phyloP scores from a whole-genome alignment of 2,888 invertebrate species.

The Dolichopus griseipennis region DNA sequence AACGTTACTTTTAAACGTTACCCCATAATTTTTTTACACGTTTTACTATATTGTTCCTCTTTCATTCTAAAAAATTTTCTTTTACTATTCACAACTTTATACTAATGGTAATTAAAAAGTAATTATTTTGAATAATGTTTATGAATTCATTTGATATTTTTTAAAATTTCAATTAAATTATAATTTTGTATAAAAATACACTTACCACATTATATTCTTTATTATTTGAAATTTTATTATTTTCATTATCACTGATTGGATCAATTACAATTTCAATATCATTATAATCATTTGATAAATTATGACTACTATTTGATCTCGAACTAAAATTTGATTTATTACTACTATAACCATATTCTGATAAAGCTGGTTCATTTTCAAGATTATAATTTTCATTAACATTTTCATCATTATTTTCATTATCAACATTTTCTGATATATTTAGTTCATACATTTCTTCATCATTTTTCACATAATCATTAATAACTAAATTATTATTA shows the following conservation, averaged over 20 bases:
- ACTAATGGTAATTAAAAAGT: no score
- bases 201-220: not conserved
- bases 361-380: constrained; percentile 34
- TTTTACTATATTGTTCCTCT: no score
- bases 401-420: not conserved
- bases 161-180: no score
- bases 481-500: constrained; percentile 24
- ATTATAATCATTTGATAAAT: not conserved
- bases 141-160: no score
- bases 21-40: no score
- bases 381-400: constrained; percentile 26
- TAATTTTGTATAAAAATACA: not conserved
- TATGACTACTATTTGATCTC: not conserved
- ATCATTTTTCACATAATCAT: constrained; percentile 22
- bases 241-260: not conserved
- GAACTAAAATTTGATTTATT: constrained; percentile 27
- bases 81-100: no score
- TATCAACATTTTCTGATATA: constrained; percentile 8
- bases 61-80: no score
- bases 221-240: not conserved
- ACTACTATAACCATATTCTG: constrained; percentile 28
- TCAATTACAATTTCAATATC: not conserved
- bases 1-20: no score
- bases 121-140: no score
- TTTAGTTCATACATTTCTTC: constrained; percentile 20